A percentile compares a stretch with the other conserved stretches of the same genome.
Conservation (phyloP, 2,797 vertebrate species). For the Phoeniculus purpureus region DNA sequence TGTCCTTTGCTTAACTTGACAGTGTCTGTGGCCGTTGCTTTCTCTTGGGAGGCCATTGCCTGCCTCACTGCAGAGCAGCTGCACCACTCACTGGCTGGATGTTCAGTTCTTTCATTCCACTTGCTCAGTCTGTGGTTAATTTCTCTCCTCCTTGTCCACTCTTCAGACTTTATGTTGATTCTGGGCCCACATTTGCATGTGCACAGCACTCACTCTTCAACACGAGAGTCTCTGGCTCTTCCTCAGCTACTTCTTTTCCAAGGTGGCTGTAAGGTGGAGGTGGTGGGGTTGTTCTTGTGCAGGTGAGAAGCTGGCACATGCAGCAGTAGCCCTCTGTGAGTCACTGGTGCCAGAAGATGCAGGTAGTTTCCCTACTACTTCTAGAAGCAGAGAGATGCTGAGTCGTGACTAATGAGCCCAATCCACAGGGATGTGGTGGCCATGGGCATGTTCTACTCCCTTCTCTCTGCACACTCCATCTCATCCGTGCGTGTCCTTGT, state of each 20-base stretch:
- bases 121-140: background rate
- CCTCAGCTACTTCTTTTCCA: background rate
- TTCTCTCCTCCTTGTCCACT: background rate
- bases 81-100: background rate
- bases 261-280: background rate
- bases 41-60: background rate
- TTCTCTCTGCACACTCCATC: no score
- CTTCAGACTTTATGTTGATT: background rate
- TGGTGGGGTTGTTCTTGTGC: background rate
- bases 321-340: no score
- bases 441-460: no score
- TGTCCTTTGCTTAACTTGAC: background rate
- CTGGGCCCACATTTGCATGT: background rate
- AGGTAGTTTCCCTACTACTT: no score
- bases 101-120: background rate
- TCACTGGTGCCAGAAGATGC: no score
- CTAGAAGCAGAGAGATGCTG: no score
- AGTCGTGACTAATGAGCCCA: no score
- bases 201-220: background rate
- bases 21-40: fast-evolving
- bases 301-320: background rate
- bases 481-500: no score
- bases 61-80: background rate
- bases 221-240: background rate
- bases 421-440: no score